Conservation (phyloP, 53 echinoderm and acorn worm species). For the Patiria pectinifera region DNA sequence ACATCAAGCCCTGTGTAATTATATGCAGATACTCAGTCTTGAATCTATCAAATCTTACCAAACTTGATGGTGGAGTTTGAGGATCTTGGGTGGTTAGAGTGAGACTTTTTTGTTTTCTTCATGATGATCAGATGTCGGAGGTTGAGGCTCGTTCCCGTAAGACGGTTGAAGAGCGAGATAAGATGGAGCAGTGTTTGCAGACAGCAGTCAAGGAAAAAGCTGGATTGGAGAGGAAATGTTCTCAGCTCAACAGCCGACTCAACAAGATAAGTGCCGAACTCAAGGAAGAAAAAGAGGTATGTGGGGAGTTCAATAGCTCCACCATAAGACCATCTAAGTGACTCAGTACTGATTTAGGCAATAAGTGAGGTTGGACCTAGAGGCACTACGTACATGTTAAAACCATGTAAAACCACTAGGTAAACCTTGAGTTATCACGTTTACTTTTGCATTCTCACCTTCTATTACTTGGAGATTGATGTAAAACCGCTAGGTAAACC, state of each 20-base stretch:
- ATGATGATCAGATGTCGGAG: conserved; percentile 76
- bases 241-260: conserved; percentile 68
- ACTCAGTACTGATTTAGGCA: too few species aligned
- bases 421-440: too few species aligned
- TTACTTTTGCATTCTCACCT: too few species aligned
- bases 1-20: neutral
- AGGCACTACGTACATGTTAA: too few species aligned
- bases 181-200: conserved; percentile 79
- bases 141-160: conserved; percentile 87
- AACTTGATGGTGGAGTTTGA: too few species aligned
- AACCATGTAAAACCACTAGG: too few species aligned
- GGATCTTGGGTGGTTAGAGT: neutral
- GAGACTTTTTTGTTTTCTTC: neutral
- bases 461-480: too few species aligned
- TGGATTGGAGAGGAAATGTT: conserved; percentile 73
- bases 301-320: neutral
- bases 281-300: conserved; percentile 86
- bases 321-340: neutral
- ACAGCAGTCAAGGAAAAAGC: conserved; percentile 70
- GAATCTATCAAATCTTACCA: too few species aligned
- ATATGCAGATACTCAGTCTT: neutral
- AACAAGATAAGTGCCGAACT: conserved; percentile 69
- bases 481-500: too few species aligned
- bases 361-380: too few species aligned
- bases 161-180: conserved; percentile 88